Base-by-base conservation (phyloP, 2,113 vertebrate genomes). In the Colaptes auratus region DNA sequence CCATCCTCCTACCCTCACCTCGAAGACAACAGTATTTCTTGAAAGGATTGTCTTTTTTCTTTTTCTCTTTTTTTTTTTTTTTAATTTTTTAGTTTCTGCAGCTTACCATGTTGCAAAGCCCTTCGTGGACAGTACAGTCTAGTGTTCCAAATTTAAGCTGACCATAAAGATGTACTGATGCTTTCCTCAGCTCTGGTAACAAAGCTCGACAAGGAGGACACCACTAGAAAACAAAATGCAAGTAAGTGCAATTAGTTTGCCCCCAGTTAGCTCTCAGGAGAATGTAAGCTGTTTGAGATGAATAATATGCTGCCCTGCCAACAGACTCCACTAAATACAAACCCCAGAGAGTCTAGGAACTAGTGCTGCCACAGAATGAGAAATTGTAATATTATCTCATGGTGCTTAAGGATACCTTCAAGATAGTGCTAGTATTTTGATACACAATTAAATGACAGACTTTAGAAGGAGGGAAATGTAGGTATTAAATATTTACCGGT, bases 171-270 rank as follows among this genome's bases (percentile, higher is more conserved):
- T 99, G 98, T 92, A 99, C 98, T 3, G 99, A 99, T 82, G 99
- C 99, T 97, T 99, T 99, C 63, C 99, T 98, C 94, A 99, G 96
- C 76, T 99, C 99, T 35, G 99, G 99, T 78, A 99, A 98, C 75
- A 99, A 96, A 52, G 99, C 99, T 79, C 98, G 98, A 78, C 99
- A 99, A 0, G 99, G 99, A 79, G 99, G 99, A 92, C 99, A 99
- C 99, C 99, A 99, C 99, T 99, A 92, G 19, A 66, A 96, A 60
- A 95, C 53, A 96, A 92, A 86, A 90, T 15, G 10, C 80, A 63
- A 79, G 31, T 20, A 21, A 89, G 65, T 20, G 5, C 53, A 10
- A 55, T 10, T 33, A 63, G 20, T 35, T 91, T 71, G 86, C 56
- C 48, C 3, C 2, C 50, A 75, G 15, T 6, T 42, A 60, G 25